Evolutionary conservation across 2,113 vertebrate genomes (phyloP).

Genomic region (Stercorarius parasiticus): DNA sequence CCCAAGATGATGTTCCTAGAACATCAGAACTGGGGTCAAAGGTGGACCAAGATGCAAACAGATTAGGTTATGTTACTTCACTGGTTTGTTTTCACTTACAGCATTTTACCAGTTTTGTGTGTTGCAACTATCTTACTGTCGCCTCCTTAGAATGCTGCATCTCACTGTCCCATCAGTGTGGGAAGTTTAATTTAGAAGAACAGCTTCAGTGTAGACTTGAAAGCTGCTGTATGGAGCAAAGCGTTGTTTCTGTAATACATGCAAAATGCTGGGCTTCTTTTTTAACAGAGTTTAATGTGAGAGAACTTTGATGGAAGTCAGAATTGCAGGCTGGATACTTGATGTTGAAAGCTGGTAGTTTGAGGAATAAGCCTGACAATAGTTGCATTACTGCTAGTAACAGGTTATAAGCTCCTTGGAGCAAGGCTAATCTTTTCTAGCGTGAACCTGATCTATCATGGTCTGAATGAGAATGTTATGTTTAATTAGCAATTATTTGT

Average conservation of each 20-base stretch:
- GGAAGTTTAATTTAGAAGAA: background rate
- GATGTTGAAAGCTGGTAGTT: background rate
- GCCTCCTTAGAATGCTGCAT: background rate
- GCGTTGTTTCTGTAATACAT: background rate
- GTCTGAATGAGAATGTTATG: background rate
- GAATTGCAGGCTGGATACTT: background rate
- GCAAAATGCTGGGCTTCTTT: background rate
- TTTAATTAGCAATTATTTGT: background rate
- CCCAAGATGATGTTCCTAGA: background rate
- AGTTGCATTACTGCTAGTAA: background rate
- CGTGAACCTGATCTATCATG: background rate
- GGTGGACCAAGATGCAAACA: background rate
- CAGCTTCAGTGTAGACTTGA: background rate
- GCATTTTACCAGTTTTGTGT: background rate
- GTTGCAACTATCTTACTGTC: background rate
- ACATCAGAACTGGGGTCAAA: background rate
- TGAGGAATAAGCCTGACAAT: background rate
- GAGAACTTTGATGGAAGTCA: background rate
- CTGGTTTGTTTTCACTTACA: background rate
- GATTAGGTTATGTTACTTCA: background rate
- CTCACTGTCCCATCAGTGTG: background rate
- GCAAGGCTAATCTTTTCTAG: background rate
- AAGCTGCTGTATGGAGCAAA: background rate
- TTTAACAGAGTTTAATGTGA: background rate
- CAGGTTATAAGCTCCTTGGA: background rate